Conservation (phyloP, 2,797 vertebrate genomes). For the Micrastur ruficollis region DNA sequence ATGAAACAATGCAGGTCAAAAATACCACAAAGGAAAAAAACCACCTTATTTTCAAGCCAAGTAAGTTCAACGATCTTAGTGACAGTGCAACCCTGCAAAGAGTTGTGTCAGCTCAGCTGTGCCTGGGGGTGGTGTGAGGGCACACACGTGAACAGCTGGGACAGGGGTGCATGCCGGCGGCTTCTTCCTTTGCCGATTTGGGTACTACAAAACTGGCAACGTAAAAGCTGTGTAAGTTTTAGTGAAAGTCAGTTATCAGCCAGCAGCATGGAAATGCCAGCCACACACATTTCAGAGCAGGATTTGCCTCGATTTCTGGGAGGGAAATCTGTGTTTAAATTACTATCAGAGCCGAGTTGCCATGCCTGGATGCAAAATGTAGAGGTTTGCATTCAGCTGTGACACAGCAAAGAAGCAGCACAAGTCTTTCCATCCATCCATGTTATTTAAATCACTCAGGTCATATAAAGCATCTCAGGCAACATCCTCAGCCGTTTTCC, state of each 20-base stretch:
- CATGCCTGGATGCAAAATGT: background rate
- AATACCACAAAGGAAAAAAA: background rate
- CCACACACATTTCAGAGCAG: background rate
- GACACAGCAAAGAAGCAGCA: background rate
- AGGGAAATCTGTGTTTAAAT: background rate
- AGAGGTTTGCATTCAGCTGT: background rate
- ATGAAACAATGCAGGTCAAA: background rate
- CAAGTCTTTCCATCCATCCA: background rate
- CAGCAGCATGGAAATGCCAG: background rate
- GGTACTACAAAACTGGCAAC: background rate
- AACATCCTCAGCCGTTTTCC: background rate
- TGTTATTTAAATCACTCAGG: background rate
- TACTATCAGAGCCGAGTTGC: background rate
- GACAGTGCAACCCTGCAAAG: background rate
- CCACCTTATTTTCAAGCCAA: background rate
- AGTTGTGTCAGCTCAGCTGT: background rate
- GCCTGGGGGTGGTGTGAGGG: background rate
- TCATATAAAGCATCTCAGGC: background rate
- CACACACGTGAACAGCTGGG: background rate
- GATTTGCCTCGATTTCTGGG: background rate
- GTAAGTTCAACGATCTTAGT: background rate
- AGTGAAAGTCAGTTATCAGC: background rate
- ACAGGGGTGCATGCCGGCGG: fast-evolving
- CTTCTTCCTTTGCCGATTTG: background rate
- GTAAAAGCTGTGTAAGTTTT: background rate